Evolutionary conservation across 2,888 invertebrate species (phyloP).

Genomic region (Plebejus melissa): DNA sequence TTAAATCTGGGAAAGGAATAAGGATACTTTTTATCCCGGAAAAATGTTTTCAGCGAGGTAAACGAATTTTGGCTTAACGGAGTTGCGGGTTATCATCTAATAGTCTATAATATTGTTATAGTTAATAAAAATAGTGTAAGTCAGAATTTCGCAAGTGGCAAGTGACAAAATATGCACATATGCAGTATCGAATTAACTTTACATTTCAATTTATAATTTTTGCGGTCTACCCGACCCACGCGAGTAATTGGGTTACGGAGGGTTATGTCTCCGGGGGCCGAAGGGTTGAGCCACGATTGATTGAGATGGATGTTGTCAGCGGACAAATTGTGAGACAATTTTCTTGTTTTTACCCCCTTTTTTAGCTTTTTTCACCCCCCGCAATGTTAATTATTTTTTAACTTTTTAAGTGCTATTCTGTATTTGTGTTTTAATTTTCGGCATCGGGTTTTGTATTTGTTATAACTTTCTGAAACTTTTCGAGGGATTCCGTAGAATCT

Average conservation of each 20-base stretch:
- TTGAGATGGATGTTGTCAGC: slow-evolving; percentile 77
- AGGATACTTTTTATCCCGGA: no score
- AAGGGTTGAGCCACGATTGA: slow-evolving; percentile 73
- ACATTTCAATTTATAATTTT: slow-evolving; percentile 73
- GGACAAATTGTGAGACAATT: slow-evolving; percentile 63
- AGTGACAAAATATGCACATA: slow-evolving; percentile 31
- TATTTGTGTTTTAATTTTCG: slow-evolving; percentile 34
- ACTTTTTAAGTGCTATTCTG: slow-evolving; percentile 51
- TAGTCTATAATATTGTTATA: no score
- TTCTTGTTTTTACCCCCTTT: slow-evolving; percentile 50
- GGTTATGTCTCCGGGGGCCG: slow-evolving; percentile 59
- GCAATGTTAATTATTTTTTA: slow-evolving; percentile 50
- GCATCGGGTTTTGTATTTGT: neutral
- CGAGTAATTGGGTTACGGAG: slow-evolving; percentile 74
- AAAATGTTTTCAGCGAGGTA: no score
- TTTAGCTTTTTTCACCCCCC: slow-evolving; percentile 36
- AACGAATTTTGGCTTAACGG: no score
- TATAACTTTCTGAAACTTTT: slow-evolving; percentile 5
- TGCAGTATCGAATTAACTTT: slow-evolving; percentile 53
- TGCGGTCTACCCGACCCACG: slow-evolving; percentile 58
- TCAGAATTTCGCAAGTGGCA: neutral
- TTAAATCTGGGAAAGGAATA: no score
- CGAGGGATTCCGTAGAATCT: neutral
- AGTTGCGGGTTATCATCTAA: no score
- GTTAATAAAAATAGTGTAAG: neutral